Base-by-base conservation (phyloP, 2,797 vertebrate genomes). In the Thaleichthys pacificus region DNA sequence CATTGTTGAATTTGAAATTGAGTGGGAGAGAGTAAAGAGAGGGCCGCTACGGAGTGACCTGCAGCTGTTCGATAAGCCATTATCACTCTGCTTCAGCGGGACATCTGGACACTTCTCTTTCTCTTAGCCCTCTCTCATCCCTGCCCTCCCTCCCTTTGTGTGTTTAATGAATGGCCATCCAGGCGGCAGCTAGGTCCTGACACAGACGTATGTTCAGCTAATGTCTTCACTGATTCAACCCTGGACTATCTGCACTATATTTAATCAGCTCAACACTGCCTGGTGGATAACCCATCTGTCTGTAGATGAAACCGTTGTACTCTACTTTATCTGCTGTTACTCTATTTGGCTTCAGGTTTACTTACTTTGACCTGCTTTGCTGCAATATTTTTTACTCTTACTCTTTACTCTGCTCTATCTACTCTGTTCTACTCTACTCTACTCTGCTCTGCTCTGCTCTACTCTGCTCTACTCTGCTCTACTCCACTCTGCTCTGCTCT, bases 51-150 rank as follows among this genome's bases (percentile, higher is more conserved):
- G 28, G 72, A 68, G 58, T n/a, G 24, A 26, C n/a, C 26, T 15
- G 47, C 54, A 21, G 9, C 26, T 22, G 54, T 69, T 64, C 38
- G 30, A 64, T 51, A 60, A 69, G 75, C 38, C 57, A 49, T 71
- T 69, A 58, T 22, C 9, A 28, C 49, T 26, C 68, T 7, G 51
- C 28, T 47, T 22, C 21, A 69, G 38, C 6, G 22, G 49, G 47
- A 68, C 49, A 30, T 26, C 22, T 63, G 17, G 51, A n/a, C 66
- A 32, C 24, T 56, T 57, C 49, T 68, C 28, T 57, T 17, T 28
- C 51, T 57, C 21, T 66, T 32, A 66, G 21, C 38, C 38, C 11
- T 66, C 42, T 66, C 64, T 66, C 61, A 32, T 32, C 3, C 28
- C 15, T 21, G 7, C 11, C 42, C 22, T 32, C 21, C 32, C 6